These are phyloP conservation scores for Fistularia tabacaria DNA, from an alignment of 2,797 vertebrate species.

Conservation along the genomic window DNA sequence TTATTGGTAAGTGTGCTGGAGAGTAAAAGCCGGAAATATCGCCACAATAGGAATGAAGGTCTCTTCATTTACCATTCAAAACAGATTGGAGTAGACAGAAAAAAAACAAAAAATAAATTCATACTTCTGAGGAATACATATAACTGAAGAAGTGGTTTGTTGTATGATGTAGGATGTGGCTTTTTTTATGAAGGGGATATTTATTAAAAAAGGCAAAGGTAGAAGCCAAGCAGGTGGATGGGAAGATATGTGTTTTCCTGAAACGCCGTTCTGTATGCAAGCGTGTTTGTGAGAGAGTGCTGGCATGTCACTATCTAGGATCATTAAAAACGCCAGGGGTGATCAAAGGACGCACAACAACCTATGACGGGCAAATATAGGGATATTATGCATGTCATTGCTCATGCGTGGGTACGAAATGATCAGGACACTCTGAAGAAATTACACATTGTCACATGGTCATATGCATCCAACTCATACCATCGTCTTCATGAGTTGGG, in stretches of 20 bases:
- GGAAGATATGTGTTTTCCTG: conserved; percentile 52
- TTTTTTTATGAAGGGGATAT: conserved; percentile 71
- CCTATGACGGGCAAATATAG: conserved; percentile 71
- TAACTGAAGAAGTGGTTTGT: conserved; percentile 53
- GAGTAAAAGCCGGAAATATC: conserved; percentile 53
- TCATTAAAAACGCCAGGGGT: conserved; percentile 55
- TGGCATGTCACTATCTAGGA: conserved; percentile 54
- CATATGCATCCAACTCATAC: conserved; percentile 29
- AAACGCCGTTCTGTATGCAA: conserved; percentile 7
- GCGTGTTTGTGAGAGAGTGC: conserved; percentile 31
- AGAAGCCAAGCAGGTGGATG: conserved; percentile 37
- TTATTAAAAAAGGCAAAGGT: conserved; percentile 71
- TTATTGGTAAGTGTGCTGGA: conserved; percentile 38
- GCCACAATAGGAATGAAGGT: conserved; percentile 52
- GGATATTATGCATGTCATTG: conserved; percentile 70
- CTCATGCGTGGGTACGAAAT: conserved; percentile 69
- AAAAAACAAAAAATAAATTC: conserved; percentile 59
- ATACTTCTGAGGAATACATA: conserved; percentile 75
- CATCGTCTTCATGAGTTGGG: conserved; percentile 56
- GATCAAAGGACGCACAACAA: conserved; percentile 59
- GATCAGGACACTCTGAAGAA: conserved; percentile 61
- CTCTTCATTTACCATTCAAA: conserved; percentile 60
- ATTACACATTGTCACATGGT: conserved; percentile 54
- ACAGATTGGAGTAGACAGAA: conserved; percentile 54
- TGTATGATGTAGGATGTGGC: conserved; percentile 62